Evolutionary conservation across 2,797 vertebrate species (phyloP).

Genomic region (Nothura maculosa): DNA sequence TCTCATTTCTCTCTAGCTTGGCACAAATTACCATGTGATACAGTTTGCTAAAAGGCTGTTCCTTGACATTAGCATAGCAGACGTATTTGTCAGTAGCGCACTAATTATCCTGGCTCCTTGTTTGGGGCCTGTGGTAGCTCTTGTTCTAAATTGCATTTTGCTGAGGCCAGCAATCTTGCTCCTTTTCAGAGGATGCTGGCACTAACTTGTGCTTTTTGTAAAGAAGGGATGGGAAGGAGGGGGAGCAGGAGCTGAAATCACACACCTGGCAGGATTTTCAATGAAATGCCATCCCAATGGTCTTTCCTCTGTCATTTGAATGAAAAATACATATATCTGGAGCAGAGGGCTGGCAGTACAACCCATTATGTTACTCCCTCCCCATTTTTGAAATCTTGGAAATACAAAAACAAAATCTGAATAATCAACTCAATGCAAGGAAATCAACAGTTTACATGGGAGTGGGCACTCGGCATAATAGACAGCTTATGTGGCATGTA

Average conservation of each 20-base stretch:
- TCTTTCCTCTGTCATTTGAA: background rate
- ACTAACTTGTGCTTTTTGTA: background rate
- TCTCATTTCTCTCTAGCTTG: constrained; percentile 17
- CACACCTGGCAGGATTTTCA: background rate
- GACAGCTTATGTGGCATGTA: background rate
- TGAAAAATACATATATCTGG: background rate
- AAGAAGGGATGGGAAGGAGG: background rate
- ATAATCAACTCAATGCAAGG: background rate
- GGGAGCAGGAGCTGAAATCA: background rate
- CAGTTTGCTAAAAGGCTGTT: constrained; percentile 45
- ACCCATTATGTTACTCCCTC: background rate
- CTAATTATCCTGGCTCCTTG: constrained; percentile 51
- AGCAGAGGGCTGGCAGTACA: background rate
- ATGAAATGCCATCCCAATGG: background rate
- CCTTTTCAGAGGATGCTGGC: background rate
- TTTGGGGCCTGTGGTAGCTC: constrained; percentile 16
- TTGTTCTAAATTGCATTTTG: constrained; percentile 34
- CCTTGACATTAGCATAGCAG: constrained; percentile 52
- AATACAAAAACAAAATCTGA: background rate
- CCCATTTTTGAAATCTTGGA: background rate
- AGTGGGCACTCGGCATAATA: background rate
- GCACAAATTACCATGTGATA: constrained; percentile 13
- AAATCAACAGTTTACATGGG: background rate
- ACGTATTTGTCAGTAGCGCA: constrained; percentile 45
- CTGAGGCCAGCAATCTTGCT: constrained; percentile 31